phyloP scores from a whole-genome alignment of 1,140 invertebrate genomes.

The Micrasema longulum region DNA sequence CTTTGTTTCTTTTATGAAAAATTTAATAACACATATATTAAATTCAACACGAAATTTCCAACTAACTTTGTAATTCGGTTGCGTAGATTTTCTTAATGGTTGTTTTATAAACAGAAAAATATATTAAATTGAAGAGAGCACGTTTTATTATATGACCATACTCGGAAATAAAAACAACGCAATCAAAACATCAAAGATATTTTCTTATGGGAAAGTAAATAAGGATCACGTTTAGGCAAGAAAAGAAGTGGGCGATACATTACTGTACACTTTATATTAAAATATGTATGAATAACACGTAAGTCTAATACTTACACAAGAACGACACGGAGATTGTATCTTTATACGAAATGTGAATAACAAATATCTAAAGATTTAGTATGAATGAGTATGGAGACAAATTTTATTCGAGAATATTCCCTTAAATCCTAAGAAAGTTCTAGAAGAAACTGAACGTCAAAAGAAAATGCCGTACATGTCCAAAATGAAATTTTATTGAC shows the following conservation, averaged over 20 bases:
- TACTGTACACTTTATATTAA: slow-evolving; percentile 43
- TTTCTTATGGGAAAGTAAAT: slow-evolving; percentile 20
- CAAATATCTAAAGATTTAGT: slow-evolving; percentile 51
- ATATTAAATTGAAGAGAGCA: no score
- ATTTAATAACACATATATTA: no score
- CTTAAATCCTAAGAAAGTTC: slow-evolving; percentile 26
- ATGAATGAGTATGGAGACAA: slow-evolving; percentile 49
- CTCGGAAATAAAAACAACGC: neutral
- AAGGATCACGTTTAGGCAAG: slow-evolving; percentile 23
- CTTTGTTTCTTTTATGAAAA: no score
- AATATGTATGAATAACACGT: slow-evolving; percentile 52
- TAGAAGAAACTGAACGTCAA: neutral
- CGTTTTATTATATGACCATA: no score
- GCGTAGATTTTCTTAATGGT: no score
- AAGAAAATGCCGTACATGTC: neutral
- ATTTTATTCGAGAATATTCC: slow-evolving; percentile 44
- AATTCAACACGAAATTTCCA: no score
- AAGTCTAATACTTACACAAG: slow-evolving; percentile 39
- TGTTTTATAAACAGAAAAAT: no score
- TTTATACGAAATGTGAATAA: slow-evolving; percentile 50
- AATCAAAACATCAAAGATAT: neutral
- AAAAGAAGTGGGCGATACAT: slow-evolving; percentile 39
- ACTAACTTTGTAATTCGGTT: no score
- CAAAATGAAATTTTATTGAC: neutral
- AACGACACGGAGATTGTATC: slow-evolving; percentile 52